Percentiles rank a stretch among this genome's conserved stretches.
These are phyloP conservation scores for Phoenicopterus ruber DNA, from an alignment of 2,113 vertebrate genomes.

Conservation along the genomic window DNA sequence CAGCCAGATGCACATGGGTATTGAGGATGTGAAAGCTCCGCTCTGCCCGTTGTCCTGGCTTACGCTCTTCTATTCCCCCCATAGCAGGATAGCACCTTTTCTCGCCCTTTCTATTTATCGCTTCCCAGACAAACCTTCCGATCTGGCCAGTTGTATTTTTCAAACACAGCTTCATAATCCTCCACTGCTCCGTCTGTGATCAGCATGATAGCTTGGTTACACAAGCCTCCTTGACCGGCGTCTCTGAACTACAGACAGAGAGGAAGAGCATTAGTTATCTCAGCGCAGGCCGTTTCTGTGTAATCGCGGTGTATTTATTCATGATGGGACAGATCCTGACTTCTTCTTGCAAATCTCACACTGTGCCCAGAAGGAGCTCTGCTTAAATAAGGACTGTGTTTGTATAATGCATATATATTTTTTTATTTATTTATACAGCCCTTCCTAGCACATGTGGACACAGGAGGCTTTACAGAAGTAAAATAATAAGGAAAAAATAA, in stretches of 20 bases:
- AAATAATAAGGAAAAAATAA: neutral
- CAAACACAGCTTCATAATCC: constrained; percentile 88
- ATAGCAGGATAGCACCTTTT: neutral
- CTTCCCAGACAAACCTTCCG: constrained; percentile 77
- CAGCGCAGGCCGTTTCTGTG: neutral
- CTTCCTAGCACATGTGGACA: neutral
- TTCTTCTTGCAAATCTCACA: neutral
- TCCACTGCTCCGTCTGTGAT: constrained; percentile 95
- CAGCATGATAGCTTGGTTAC: constrained; percentile 97
- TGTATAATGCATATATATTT: neutral
- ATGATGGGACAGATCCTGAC: neutral
- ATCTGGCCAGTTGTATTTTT: constrained; percentile 93
- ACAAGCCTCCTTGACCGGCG: constrained; percentile 85
- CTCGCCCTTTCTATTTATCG: neutral
- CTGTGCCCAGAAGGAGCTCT: neutral
- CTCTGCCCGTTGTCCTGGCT: neutral
- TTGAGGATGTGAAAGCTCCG: neutral
- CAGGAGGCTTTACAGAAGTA: neutral
- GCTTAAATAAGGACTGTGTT: neutral
- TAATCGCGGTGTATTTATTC: neutral
- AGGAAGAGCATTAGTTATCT: neutral
- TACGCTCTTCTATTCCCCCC: neutral
- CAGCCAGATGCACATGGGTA: accelerated
- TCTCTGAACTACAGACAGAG: constrained; percentile 73
- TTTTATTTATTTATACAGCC: neutral